These are phyloP conservation scores for Paragorgia papillata DNA, from an alignment of 92 coral and sea anemone genomes.

Conservation along the genomic window DNA sequence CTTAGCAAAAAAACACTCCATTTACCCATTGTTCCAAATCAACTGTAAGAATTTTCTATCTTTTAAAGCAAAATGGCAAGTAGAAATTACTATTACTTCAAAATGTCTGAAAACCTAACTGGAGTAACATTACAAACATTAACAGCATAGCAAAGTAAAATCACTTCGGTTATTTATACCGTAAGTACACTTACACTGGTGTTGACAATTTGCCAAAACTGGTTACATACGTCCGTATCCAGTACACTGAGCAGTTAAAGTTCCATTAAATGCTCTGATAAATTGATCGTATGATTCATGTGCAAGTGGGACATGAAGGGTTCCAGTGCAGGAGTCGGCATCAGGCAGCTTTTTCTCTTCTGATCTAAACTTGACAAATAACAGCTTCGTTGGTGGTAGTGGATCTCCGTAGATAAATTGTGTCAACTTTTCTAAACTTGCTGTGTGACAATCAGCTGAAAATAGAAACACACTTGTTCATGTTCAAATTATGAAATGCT, in stretches of 20 bases:
- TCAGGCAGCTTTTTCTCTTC: neutral
- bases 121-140: neutral
- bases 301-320: neutral
- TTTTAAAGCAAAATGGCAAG: neutral
- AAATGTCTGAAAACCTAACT: neutral
- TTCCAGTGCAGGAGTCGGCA: neutral
- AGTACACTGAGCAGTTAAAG: neutral
- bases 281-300: slow-evolving; percentile 4
- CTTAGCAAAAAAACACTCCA: too few relatives aligned
- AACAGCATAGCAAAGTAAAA: too few relatives aligned
- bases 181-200: too few relatives aligned
- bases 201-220: too few relatives aligned
- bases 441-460: too few relatives aligned
- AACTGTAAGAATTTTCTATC: too few relatives aligned
- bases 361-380: neutral
- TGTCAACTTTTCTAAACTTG: neutral
- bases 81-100: neutral
- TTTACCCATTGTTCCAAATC: too few relatives aligned
- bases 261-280: neutral
- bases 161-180: too few relatives aligned
- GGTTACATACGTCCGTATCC: slow-evolving; percentile 1
- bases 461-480: neutral
- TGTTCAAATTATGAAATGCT: neutral
- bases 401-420: slow-evolving; percentile 26
- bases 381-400: neutral